Evolutionary conservation across 1,140 invertebrate genomes (phyloP).

Genomic region (Anastrepha ludens): DNA sequence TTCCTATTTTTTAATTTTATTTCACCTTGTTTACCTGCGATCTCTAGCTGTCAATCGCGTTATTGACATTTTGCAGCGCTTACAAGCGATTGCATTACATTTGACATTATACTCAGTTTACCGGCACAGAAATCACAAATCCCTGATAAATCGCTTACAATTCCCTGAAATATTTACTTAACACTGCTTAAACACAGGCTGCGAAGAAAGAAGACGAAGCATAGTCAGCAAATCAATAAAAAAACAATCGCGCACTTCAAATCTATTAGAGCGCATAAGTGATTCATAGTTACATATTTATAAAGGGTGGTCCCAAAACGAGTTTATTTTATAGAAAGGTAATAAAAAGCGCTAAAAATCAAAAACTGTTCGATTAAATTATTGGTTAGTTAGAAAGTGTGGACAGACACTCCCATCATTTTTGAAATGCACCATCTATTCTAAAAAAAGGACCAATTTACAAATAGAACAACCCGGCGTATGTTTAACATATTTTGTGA

Average conservation of each 20-base stretch:
- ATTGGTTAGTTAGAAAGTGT: no score
- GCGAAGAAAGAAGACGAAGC: not conserved
- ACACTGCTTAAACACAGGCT: not conserved
- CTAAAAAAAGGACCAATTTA: no score
- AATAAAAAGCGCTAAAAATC: no score
- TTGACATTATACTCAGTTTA: constrained; percentile 8
- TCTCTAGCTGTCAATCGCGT: constrained; percentile 4
- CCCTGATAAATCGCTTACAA: constrained; percentile 39
- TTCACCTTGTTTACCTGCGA: not conserved
- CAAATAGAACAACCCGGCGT: no score
- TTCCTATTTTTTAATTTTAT: not conserved
- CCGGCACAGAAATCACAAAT: not conserved
- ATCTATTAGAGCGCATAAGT: not conserved
- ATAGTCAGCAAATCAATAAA: constrained; percentile 16
- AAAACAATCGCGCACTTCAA: constrained; percentile 9
- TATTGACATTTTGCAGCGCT: constrained; percentile 31
- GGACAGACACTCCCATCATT: no score
- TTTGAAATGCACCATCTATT: no score
- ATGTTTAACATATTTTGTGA: no score
- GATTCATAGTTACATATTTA: not conserved
- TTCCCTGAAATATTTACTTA: constrained; percentile 18
- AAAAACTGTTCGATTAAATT: no score
- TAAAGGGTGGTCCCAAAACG: no score
- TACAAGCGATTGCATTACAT: constrained; percentile 15
- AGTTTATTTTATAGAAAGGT: no score